Conservation (phyloP, 2,888 invertebrate species). For the Drosophila anceps region DNA sequence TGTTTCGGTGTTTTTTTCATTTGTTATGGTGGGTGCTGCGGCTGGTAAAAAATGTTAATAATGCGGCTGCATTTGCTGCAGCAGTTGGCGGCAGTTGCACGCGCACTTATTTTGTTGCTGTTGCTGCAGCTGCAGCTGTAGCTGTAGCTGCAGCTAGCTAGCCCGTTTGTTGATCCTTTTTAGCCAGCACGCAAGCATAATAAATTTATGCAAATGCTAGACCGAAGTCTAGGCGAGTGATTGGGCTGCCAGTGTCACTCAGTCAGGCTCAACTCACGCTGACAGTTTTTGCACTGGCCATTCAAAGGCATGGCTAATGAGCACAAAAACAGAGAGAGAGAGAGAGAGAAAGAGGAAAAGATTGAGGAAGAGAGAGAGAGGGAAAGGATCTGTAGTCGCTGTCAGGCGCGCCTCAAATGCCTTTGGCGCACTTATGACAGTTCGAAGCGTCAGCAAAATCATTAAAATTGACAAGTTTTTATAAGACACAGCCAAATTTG, state of each 20-base stretch:
- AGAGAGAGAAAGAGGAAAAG: slow-evolving; percentile 15
- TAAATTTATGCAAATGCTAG: slow-evolving; percentile 75
- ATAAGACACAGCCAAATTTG: slow-evolving; percentile 78
- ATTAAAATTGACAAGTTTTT: slow-evolving; percentile 83
- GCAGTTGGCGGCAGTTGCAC: slow-evolving; percentile 67
- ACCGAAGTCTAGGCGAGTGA: slow-evolving; percentile 42
- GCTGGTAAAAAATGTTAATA: slow-evolving; percentile 71
- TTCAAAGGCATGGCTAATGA: slow-evolving; percentile 76
- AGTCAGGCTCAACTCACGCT: slow-evolving; percentile 45
- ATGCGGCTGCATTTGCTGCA: slow-evolving; percentile 65
- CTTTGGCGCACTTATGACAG: slow-evolving; percentile 82
- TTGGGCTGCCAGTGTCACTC: slow-evolving; percentile 55
- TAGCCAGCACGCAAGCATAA: slow-evolving; percentile 67
- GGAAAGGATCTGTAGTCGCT: slow-evolving; percentile 37
- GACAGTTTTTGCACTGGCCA: slow-evolving; percentile 59
- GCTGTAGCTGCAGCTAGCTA: too few species aligned
- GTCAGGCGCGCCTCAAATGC: slow-evolving; percentile 62
- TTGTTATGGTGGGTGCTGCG: slow-evolving; percentile 57
- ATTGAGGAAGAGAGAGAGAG: neutral
- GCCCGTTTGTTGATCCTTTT: slow-evolving; percentile 52
- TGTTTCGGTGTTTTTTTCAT: neutral
- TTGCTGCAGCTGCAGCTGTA: slow-evolving; percentile 31
- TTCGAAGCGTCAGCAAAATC: slow-evolving; percentile 83
- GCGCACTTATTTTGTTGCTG: slow-evolving; percentile 56
- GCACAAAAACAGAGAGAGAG: slow-evolving; percentile 9